Evolutionary conservation across 2,888 invertebrate species (phyloP), one percentile per base, ranked within the genome.

Genomic region (Malachius bipustulatus): DNA sequence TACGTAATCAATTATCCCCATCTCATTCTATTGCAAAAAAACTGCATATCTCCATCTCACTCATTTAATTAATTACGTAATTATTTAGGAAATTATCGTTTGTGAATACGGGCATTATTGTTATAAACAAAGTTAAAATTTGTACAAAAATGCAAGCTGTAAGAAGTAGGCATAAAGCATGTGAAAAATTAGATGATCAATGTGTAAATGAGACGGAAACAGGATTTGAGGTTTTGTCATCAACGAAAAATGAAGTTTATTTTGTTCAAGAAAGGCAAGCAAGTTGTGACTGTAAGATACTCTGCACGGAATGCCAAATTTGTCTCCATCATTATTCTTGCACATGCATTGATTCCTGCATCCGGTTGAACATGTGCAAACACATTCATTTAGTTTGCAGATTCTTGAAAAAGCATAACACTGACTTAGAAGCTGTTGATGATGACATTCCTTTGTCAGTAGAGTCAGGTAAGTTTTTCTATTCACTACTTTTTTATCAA

Each of bases 331-430:
- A 27, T 13, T 39, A 32, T 16, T 10, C 34, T 3, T 36, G 36
- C 16, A 33, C 32, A 13, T 39, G 39, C 12, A 12, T 39, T 2
- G 39, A 39, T 28, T 39, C 39, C 3, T 32, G 12, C 16, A 30
- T 39, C 10, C 35, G 36, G n/a, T 39, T 35, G 39, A 39, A 39
- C 16, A 39, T 39, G 39, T 39, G 39, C 33, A 36, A 39, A 27
- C 39, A 39, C 29, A 39, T 39, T n/a, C 39, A 39, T 32, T 28
- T 39, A 19, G 6, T 19, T 19, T n/a, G n/a, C 6, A 19, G 24
- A 19, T 19, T 19, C n/a, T 19, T 19, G n/a, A 19, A 19, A 8
- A 6, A 19, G 6, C 6, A 19, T n/a, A 19, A n/a, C n/a, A n/a
- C n/a, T 19, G n/a, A 19, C 24, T 8, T 6, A 19, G 6, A 19